Conservation (phyloP, 2,797 vertebrate species). For the Hylomyscus alleni region DNA sequence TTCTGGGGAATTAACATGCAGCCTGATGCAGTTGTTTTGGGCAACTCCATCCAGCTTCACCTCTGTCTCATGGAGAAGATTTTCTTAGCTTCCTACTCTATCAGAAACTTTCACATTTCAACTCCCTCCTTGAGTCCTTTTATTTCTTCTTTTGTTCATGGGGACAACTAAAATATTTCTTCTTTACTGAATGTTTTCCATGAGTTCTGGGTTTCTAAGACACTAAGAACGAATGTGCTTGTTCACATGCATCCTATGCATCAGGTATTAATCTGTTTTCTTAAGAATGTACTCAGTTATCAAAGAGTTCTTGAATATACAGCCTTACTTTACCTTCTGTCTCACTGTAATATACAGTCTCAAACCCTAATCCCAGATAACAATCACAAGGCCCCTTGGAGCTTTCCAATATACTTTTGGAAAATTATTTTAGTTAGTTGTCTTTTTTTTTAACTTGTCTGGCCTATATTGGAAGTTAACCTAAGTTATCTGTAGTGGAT, state of each 20-base stretch:
- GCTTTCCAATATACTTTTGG: not conserved
- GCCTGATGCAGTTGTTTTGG: not conserved
- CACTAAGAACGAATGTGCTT: not conserved
- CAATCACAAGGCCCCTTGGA: not conserved
- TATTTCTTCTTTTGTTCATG: not conserved
- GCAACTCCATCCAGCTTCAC: not conserved
- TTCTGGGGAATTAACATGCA: not conserved
- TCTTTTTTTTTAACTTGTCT: not conserved
- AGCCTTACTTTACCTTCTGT: not conserved
- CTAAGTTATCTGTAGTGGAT: not conserved
- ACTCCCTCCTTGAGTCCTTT: not conserved
- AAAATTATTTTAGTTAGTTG: not conserved
- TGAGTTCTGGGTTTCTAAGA: not conserved
- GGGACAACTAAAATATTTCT: not conserved
- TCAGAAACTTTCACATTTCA: not conserved
- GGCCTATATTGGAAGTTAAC: not conserved
- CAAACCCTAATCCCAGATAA: not conserved
- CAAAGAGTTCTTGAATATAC: not conserved
- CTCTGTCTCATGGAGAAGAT: not conserved
- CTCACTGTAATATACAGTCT: not conserved
- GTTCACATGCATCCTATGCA: not conserved
- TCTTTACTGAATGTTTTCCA: not conserved
- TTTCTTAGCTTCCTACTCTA: not conserved
- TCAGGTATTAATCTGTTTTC: not conserved
- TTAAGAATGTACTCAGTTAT: not conserved